Evolutionary conservation across 2,797 vertebrate genomes (phyloP).

Genomic region (Helicolenus hilgendorfi): DNA sequence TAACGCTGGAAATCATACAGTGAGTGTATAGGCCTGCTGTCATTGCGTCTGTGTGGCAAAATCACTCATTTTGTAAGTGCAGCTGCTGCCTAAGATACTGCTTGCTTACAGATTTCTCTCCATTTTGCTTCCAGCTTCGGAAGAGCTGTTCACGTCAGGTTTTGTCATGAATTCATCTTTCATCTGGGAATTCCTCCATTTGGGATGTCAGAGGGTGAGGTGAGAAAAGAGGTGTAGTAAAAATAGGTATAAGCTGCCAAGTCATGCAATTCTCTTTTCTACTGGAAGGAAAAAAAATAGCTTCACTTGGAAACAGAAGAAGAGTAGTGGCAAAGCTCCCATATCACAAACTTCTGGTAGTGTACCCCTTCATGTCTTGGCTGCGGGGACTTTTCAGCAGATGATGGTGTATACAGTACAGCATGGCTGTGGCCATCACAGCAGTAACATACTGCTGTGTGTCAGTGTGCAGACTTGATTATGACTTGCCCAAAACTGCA

Average conservation of each 20-base stretch:
- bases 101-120: constrained; percentile 1
- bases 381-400: constrained; percentile 36
- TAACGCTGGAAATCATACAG: neutral
- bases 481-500: no score
- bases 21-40: neutral
- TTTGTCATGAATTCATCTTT: constrained; percentile 41
- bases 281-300: constrained; percentile 1
- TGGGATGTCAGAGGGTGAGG: constrained; percentile 17
- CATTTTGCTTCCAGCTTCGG: constrained; percentile 22
- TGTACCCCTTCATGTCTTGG: constrained; percentile 5
- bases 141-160: constrained; percentile 19
- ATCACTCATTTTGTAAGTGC: constrained; percentile 4
- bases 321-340: constrained; percentile 32
- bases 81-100: constrained; percentile 14
- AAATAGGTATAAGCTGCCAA: constrained; percentile 40
- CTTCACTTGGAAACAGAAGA: constrained; percentile 45
- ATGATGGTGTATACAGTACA: constrained; percentile 2
- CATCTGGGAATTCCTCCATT: constrained; percentile 37
- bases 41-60: neutral
- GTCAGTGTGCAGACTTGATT: no score
- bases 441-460: constrained; percentile 14
- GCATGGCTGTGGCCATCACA: neutral
- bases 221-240: constrained; percentile 41
- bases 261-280: constrained; percentile 25
- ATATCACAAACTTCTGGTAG: constrained; percentile 45